These are phyloP conservation scores for Cosmia trapezina DNA, from an alignment of 2,888 invertebrate species.

Conservation along the genomic window DNA sequence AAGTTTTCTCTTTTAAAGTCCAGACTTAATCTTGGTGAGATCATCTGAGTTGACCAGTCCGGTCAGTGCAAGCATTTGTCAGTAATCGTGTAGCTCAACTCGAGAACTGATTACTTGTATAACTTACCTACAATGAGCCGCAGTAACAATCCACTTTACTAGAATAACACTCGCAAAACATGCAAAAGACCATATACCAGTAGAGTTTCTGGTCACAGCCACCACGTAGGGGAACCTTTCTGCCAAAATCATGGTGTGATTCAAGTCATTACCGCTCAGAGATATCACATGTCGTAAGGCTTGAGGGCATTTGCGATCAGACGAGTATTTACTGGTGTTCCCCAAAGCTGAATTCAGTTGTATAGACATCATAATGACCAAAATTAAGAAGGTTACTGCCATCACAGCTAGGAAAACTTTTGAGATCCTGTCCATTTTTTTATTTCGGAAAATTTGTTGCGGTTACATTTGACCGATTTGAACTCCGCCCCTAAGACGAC, in stretches of 20 bases:
- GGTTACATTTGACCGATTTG: neutral
- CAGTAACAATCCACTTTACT: conserved; percentile 38
- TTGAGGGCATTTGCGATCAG: neutral
- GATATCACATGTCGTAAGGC: conserved; percentile 15
- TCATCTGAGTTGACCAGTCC: neutral
- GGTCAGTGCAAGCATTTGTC: neutral
- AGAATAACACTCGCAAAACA: conserved; percentile 48
- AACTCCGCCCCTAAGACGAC: no score
- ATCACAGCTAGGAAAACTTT: neutral
- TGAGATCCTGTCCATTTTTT: conserved; percentile 10
- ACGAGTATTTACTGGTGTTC: accelerated
- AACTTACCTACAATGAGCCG: conserved; percentile 51
- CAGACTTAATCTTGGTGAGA: no score
- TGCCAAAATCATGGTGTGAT: neutral
- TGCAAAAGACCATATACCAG: conserved; percentile 33
- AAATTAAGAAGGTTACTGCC: neutral
- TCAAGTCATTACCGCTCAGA: neutral
- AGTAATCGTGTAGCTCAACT: neutral
- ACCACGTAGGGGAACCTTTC: conserved; percentile 46
- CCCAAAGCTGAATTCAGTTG: neutral
- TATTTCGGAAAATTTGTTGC: neutral
- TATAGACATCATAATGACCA: neutral
- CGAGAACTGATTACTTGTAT: neutral
- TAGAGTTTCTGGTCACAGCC: conserved; percentile 37
- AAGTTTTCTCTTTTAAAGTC: no score